A percentile compares a stretch with the other conserved stretches of the same genome.
Conservation (phyloP, 2,888 invertebrate species). For the Eristalis pertinax region DNA sequence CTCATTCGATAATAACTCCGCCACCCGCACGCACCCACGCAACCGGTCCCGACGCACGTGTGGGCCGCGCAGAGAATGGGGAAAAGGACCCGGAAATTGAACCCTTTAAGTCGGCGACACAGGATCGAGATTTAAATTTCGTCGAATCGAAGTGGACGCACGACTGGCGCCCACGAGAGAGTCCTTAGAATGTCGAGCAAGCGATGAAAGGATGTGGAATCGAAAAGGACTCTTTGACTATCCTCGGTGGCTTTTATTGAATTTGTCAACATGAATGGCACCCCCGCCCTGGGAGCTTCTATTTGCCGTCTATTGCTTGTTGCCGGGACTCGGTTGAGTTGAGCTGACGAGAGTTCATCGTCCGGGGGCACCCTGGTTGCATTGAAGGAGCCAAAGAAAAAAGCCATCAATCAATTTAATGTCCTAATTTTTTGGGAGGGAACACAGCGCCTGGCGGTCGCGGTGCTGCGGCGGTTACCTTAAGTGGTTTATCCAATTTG, state of each 20-base stretch:
- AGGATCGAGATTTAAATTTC: not conserved
- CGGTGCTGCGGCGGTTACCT: not conserved
- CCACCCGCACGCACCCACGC: not conserved
- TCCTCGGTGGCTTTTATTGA: not conserved
- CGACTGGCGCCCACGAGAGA: not conserved
- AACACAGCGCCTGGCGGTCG: not conserved
- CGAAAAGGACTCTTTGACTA: not conserved
- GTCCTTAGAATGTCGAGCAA: not conserved
- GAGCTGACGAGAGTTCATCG: not conserved
- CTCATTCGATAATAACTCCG: not conserved
- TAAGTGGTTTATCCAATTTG: conserved; percentile 46
- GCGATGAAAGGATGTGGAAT: not conserved
- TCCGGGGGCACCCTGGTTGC: not conserved
- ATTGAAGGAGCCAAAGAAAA: not conserved
- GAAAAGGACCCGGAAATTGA: not conserved
- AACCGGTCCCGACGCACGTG: no score
- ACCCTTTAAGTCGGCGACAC: not conserved
- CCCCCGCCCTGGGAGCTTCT: not conserved
- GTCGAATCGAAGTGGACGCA: not conserved
- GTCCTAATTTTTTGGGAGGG: not conserved
- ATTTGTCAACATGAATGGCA: not conserved
- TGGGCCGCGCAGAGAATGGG: not conserved
- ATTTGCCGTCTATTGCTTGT: not conserved
- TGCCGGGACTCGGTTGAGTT: not conserved
- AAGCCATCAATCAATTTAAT: conserved; percentile 4